Evolutionary conservation across 23 tunicate genomes (phyloP).

Genomic region (Ciona savignyi): DNA sequence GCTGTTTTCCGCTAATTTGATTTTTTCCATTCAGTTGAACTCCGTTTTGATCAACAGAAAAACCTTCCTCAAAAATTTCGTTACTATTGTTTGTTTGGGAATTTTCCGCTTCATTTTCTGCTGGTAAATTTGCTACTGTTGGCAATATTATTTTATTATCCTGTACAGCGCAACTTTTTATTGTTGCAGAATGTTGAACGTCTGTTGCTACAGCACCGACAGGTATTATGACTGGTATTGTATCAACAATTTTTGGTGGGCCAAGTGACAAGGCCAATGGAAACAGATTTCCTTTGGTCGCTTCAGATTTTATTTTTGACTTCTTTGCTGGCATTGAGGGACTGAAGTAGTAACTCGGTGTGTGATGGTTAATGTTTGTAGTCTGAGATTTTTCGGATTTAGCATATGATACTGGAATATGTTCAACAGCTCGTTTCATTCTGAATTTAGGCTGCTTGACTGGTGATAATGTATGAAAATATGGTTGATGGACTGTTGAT

Average conservation of each 20-base stretch:
- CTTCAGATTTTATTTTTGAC: conserved; percentile 3
- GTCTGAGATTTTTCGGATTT: conserved; percentile 48
- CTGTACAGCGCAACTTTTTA: neutral
- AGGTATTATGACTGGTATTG: conserved; percentile 14
- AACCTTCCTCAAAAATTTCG: neutral
- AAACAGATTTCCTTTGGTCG: conserved; percentile 24
- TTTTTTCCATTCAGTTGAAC: neutral
- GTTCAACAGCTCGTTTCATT: conserved; percentile 59
- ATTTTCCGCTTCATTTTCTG: neutral
- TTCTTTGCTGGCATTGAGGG: conserved; percentile 6
- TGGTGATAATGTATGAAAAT: conserved; percentile 62
- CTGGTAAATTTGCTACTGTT: neutral
- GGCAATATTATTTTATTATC: too few species aligned
- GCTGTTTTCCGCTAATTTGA: neutral
- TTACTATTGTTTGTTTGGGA: neutral
- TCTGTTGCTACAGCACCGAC: neutral
- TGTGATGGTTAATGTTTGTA: neutral
- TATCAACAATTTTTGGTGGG: conserved; percentile 53
- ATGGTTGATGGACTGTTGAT: conserved; percentile 85
- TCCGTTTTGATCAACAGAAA: neutral
- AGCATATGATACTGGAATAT: conserved; percentile 21
- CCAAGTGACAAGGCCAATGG: conserved; percentile 72
- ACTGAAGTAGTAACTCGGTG: conserved; percentile 17
- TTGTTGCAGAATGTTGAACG: neutral
- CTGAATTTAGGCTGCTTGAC: conserved; percentile 66